Evolutionary conservation across 2,113 vertebrate species (phyloP).

Genomic region (Laticauda laticaudata): DNA sequence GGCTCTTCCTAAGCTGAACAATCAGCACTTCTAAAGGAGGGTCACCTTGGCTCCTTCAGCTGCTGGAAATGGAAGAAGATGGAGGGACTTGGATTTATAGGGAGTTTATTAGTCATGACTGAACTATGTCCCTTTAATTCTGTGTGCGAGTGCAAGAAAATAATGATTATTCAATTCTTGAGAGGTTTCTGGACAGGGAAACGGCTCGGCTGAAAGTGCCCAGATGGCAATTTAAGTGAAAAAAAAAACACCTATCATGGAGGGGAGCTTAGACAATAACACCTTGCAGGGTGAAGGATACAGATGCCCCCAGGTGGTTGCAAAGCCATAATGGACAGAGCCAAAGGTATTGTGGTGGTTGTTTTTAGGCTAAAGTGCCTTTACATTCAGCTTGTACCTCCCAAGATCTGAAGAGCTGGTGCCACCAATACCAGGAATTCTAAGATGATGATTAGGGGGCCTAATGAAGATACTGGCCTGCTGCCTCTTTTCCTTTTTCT

Average conservation of each 20-base stretch:
- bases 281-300: neutral
- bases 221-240: slow-evolving; percentile 28
- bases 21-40: slow-evolving; percentile 42
- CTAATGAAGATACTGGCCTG: slow-evolving; percentile 16
- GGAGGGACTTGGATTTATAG: slow-evolving; percentile 47
- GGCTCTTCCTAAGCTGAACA: slow-evolving; percentile 41
- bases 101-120: neutral
- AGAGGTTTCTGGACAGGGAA: neutral
- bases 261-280: neutral
- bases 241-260: neutral
- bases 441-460: neutral
- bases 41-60: slow-evolving; percentile 44
- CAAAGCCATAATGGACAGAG: neutral
- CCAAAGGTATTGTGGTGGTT: neutral
- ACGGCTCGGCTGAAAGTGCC: neutral
- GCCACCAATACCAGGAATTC: slow-evolving; percentile 56
- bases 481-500: no score
- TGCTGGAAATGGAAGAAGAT: slow-evolving; percentile 46
- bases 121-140: neutral
- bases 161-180: neutral
- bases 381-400: slow-evolving; percentile 37
- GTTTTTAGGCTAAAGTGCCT: neutral
- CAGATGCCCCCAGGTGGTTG: neutral
- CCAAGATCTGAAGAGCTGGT: neutral
- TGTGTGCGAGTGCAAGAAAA: neutral